Evolutionary conservation across 2,113 vertebrate species (phyloP).

Genomic region (Carassius carassius): DNA sequence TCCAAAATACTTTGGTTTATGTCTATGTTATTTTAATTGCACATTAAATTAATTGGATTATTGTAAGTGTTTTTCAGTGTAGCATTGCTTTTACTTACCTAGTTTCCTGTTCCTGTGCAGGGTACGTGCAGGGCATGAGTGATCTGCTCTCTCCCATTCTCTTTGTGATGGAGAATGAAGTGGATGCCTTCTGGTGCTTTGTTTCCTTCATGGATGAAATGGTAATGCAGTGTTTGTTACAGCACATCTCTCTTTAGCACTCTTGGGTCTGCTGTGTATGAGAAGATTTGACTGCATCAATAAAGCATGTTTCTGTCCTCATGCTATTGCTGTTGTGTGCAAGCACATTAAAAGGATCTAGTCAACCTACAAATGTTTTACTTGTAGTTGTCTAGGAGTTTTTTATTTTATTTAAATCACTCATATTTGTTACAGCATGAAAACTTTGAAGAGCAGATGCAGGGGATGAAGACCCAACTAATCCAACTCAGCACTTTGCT

Average conservation of each 20-base stretch:
- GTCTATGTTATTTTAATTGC: background rate
- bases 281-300: constrained; percentile 1
- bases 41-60: background rate
- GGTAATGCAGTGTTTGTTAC: constrained; percentile 73
- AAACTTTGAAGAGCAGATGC: constrained; percentile 99
- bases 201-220: constrained; percentile 95
- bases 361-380: background rate
- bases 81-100: background rate
- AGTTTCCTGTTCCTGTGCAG: constrained; percentile 67
- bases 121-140: constrained; percentile 98
- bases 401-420: background rate
- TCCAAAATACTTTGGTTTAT: background rate
- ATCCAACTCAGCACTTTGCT: constrained; percentile 93
- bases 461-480: constrained; percentile 97
- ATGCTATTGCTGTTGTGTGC: background rate
- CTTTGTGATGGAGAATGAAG: constrained; percentile 96
- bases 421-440: constrained; percentile 80
- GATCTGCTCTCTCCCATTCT: constrained; percentile 94
- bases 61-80: constrained; percentile 26
- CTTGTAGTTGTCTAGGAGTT: background rate
- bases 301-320: constrained; percentile 13
- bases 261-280: background rate
- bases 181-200: constrained; percentile 98
- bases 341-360: background rate
- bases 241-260: background rate